Conservation (phyloP, 2,797 vertebrate genomes). For the Anguilla megastoma region DNA sequence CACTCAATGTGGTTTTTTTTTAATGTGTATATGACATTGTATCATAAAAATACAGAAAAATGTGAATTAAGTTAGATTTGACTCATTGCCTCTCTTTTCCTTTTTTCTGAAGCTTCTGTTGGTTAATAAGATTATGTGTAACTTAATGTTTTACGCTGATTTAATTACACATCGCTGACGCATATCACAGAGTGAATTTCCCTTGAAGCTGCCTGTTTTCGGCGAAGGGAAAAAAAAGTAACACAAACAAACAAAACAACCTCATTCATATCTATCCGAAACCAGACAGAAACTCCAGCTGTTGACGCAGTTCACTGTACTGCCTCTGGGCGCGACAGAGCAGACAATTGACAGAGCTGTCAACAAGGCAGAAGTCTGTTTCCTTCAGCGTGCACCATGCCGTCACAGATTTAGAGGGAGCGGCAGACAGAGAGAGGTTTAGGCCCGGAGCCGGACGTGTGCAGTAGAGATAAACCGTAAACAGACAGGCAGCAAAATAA, state of each 20-base stretch:
- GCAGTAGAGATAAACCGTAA: background rate
- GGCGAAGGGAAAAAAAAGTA: background rate
- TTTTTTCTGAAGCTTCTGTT: background rate
- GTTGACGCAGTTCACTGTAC: background rate
- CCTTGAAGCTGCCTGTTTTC: background rate
- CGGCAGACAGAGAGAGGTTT: background rate
- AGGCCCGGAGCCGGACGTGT: background rate
- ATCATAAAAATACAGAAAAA: background rate
- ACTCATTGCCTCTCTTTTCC: background rate
- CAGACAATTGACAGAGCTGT: conserved; percentile 9
- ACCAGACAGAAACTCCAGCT: background rate
- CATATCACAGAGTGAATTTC: background rate
- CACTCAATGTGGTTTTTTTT: too few species aligned
- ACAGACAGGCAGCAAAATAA: background rate
- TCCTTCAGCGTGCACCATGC: background rate
- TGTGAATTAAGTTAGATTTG: background rate
- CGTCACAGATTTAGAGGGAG: background rate
- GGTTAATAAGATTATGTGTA: background rate
- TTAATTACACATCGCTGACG: background rate
- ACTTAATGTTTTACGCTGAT: background rate
- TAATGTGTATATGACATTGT: background rate
- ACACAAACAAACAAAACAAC: background rate
- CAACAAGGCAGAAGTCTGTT: conserved; percentile 4
- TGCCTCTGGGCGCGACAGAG: conserved; percentile 12
- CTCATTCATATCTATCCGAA: background rate